Base-by-base conservation (phyloP, 1,140 invertebrate genomes). In the Oedothorax gibbosus region DNA sequence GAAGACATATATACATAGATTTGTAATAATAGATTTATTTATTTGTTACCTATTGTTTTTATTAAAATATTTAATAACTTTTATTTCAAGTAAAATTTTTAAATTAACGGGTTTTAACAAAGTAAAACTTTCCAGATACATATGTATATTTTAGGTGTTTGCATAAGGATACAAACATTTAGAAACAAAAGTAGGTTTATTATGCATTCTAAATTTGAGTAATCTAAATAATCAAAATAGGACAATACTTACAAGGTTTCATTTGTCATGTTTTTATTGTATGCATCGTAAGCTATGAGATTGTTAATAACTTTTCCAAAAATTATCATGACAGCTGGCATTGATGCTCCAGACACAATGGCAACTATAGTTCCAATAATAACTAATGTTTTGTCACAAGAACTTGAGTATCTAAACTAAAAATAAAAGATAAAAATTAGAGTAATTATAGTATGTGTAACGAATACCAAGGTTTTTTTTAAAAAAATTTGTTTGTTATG, bases 241-340 rank as follows among this genome's bases (percentile, higher is more conserved):
- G 35, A 35, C 35, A 35, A 35, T 51, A 77, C 75, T 77, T 77
- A 77, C 75, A 77, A 62, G 2, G 21, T 64, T 49, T 11, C 60
- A 21, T 77, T 77, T n/a, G 75, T 64, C 6, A 50, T 15, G 53
- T 77, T 77, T 3, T 51, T 11, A 6, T 18, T 51, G 15, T 69
- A 15, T 51, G 79, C 54, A 18, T 88, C 21, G 53, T 89, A 90
- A 5, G 87, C 75, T 11, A 92, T 88, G 71, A 92, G 89, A 49
- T 88, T 88, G 20, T 91, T 91, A 0, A 93, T 92, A 76, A 95
- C 90, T 85, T 92, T 90, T 2, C 94, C 93, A 88, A 94, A 94
- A n/a, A 95, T 90, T 11, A 94, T 89, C 66, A 93, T 93, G 87
- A 95, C 93, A 10, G 93, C 87, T 0, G 94, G 94, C 57, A 93